These are phyloP conservation scores for Clinocottus analis DNA, from an alignment of 2,113 vertebrate genomes.

Conservation along the genomic window DNA sequence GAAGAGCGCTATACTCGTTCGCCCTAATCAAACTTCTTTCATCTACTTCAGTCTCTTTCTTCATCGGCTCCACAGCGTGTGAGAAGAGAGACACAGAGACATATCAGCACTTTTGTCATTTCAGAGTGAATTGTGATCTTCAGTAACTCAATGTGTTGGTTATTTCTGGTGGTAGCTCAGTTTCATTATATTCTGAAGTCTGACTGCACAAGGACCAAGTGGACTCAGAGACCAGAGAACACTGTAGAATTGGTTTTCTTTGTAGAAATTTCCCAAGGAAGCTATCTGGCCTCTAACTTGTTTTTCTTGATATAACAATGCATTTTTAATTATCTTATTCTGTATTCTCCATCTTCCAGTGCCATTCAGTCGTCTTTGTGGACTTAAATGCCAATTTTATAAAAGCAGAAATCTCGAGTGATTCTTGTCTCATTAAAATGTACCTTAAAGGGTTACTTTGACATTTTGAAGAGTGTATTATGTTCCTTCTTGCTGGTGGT, in stretches of 20 bases:
- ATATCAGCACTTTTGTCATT: constrained; percentile 74
- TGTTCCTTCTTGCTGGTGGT: constrained; percentile 20
- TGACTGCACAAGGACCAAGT: constrained; percentile 62
- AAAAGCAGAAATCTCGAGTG: constrained; percentile 48
- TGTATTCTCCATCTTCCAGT: constrained; percentile 69
- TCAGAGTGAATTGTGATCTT: constrained; percentile 56
- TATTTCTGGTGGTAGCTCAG: constrained; percentile 63
- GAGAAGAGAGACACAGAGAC: constrained; percentile 53
- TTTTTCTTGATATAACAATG: constrained; percentile 56
- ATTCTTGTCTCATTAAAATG: constrained; percentile 58
- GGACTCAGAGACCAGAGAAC: constrained; percentile 70
- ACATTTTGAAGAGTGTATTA: constrained; percentile 47
- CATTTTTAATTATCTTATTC: constrained; percentile 50
- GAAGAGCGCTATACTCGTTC: constrained; percentile 44
- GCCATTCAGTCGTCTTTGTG: constrained; percentile 69
- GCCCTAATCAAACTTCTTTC: constrained; percentile 47
- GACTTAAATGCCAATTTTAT: constrained; percentile 66
- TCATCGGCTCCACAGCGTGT: constrained; percentile 29
- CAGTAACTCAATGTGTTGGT: constrained; percentile 48
- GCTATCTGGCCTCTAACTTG: constrained; percentile 36
- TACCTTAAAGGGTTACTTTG: constrained; percentile 54
- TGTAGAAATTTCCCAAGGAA: constrained; percentile 31
- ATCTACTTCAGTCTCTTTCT: constrained; percentile 46
- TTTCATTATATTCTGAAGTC: constrained; percentile 52
- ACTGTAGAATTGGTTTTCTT: constrained; percentile 62